A percentile compares a stretch with the other conserved stretches of the same genome.
Evolutionary conservation across 37 sponge, comb jelly and placozoan genomes (phyloP).

Genomic region (Mnemiopsis leidyi): DNA sequence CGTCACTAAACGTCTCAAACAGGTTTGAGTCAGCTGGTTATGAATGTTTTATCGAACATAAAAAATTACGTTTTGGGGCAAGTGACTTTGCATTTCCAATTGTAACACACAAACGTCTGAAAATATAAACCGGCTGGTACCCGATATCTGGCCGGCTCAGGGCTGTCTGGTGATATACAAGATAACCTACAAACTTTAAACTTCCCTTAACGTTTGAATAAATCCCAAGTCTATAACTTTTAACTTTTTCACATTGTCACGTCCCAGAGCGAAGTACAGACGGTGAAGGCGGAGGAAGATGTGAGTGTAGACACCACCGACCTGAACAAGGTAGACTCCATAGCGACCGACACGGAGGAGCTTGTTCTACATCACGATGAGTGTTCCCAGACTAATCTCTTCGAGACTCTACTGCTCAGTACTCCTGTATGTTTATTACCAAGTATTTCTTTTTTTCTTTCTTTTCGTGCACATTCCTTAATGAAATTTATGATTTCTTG

Average conservation of each 20-base stretch:
- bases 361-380: conserved; percentile 15
- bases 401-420: not conserved
- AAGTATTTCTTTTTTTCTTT: not conserved
- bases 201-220: no score
- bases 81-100: no score
- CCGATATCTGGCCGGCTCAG: no score
- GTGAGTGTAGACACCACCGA: not conserved
- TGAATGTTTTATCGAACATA: not conserved
- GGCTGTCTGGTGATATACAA: no score
- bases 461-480: not conserved
- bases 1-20: not conserved
- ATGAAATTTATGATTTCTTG: no score
- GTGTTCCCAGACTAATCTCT: conserved; percentile 3
- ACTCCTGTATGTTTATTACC: not conserved
- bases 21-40: not conserved
- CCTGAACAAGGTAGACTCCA: not conserved
- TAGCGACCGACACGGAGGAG: conserved; percentile 12
- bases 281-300: not conserved
- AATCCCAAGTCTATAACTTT: no score
- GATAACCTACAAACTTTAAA: no score
- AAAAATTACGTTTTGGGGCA: no score
- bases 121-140: no score
- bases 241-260: no score
- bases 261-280: not conserved
- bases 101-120: no score